Percentiles rank a stretch among this genome's conserved stretches.
These are phyloP conservation scores for Lepisosteus osseus DNA, from an alignment of 2,113 vertebrate species.

Conservation along the genomic window DNA sequence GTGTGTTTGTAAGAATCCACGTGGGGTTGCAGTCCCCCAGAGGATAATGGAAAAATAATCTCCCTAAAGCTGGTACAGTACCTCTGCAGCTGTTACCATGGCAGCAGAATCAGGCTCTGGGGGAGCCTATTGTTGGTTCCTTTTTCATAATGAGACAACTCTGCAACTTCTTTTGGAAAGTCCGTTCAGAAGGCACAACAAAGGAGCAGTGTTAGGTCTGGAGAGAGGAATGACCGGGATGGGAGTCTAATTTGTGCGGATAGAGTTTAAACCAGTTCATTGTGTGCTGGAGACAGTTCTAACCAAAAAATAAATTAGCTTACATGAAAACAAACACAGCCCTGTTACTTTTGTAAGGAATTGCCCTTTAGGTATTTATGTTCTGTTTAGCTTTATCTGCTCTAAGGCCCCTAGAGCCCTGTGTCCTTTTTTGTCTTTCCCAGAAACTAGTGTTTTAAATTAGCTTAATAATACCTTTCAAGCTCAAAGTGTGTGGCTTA, in stretches of 20 bases:
- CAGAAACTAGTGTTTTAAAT: conserved; percentile 19
- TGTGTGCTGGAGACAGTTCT: conserved; percentile 35
- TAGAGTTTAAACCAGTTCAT: conserved; percentile 32
- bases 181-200: conserved; percentile 10
- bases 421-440: conserved; percentile 27
- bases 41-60: no score
- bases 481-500: conserved; percentile 7
- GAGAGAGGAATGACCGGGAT: conserved; percentile 21
- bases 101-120: no score
- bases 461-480: conserved; percentile 15
- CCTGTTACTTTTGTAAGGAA: conserved; percentile 42
- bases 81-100: no score
- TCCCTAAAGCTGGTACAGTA: no score
- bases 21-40: no score
- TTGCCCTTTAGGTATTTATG: conserved; percentile 45
- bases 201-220: conserved; percentile 24
- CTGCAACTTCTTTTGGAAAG: no score
- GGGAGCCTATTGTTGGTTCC: no score
- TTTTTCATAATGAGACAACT: no score
- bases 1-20: no score
- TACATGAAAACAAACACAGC: conserved; percentile 39
- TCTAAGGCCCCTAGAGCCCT: neutral
- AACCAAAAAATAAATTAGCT: conserved; percentile 43
- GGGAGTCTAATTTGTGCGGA: conserved; percentile 7
- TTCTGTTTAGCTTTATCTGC: conserved; percentile 30